These are phyloP conservation scores for Castor canadensis DNA, from an alignment of 2,113 vertebrate genomes.

Conservation along the genomic window DNA sequence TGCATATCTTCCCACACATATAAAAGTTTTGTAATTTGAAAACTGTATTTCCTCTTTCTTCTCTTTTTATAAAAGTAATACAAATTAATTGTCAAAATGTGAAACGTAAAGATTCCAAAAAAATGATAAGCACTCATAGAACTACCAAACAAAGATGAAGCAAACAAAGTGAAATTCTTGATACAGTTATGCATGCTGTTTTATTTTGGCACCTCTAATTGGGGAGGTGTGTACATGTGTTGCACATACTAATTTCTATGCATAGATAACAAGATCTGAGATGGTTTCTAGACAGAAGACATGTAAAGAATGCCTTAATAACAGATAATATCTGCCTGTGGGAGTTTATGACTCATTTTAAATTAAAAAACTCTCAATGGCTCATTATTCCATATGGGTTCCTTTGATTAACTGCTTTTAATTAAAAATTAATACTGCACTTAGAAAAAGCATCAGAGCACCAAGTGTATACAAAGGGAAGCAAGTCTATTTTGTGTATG, in stretches of 20 bases:
- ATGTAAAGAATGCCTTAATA: slow-evolving; percentile 4
- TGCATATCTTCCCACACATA: not conserved
- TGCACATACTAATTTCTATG: not conserved
- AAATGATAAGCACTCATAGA: not conserved
- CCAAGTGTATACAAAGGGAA: not conserved
- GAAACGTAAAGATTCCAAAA: not conserved
- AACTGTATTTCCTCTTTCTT: not conserved
- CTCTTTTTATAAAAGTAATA: not conserved
- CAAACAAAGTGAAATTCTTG: not conserved
- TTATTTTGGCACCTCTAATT: not conserved
- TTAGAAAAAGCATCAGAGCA: not conserved
- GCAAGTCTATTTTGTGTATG: not conserved
- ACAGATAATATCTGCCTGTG: slow-evolving; percentile 47
- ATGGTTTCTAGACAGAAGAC: not conserved
- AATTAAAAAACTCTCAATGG: slow-evolving; percentile 14
- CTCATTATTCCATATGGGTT: slow-evolving; percentile 17
- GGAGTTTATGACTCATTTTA: slow-evolving; percentile 37
- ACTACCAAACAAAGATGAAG: not conserved
- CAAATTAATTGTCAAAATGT: not conserved
- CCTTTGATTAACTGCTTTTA: slow-evolving; percentile 51
- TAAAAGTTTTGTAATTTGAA: not conserved
- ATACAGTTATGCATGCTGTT: not conserved
- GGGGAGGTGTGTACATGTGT: not conserved
- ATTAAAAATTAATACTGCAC: slow-evolving; percentile 48
- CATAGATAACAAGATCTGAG: not conserved